A percentile compares a stretch with the other conserved stretches of the same genome.
Conservation (phyloP, 2,113 vertebrate genomes). For the Anas platyrhynchos region DNA sequence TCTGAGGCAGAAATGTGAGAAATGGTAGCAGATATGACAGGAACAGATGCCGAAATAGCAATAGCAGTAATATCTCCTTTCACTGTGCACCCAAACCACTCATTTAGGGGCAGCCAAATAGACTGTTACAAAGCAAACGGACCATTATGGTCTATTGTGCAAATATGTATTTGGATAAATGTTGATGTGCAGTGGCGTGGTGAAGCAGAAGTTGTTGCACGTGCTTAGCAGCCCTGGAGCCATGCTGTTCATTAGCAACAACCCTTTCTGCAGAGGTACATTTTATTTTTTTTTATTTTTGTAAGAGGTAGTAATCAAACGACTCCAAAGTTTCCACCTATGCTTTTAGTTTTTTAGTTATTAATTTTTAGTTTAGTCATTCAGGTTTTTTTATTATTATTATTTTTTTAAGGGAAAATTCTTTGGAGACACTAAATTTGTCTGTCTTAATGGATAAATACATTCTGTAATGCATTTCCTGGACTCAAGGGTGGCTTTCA, state of each 20-base stretch:
- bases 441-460: background rate
- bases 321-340: background rate
- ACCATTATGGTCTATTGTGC: background rate
- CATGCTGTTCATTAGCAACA: background rate
- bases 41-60: constrained; percentile 8
- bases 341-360: background rate
- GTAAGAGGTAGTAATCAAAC: background rate
- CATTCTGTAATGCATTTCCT: background rate
- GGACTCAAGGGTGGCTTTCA: background rate
- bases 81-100: background rate
- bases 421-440: background rate
- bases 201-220: background rate
- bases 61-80: background rate
- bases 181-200: background rate
- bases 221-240: background rate
- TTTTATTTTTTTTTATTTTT: background rate
- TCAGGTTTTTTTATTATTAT: background rate
- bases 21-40: background rate
- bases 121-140: constrained; percentile 8
- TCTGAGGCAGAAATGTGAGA: background rate
- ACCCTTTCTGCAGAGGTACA: background rate
- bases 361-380: background rate
- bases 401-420: background rate
- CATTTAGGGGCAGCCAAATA: constrained; percentile 31
- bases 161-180: constrained; percentile 15